Base-by-base conservation (phyloP, 2,113 vertebrate genomes). In the Dipodomys spectabilis region DNA sequence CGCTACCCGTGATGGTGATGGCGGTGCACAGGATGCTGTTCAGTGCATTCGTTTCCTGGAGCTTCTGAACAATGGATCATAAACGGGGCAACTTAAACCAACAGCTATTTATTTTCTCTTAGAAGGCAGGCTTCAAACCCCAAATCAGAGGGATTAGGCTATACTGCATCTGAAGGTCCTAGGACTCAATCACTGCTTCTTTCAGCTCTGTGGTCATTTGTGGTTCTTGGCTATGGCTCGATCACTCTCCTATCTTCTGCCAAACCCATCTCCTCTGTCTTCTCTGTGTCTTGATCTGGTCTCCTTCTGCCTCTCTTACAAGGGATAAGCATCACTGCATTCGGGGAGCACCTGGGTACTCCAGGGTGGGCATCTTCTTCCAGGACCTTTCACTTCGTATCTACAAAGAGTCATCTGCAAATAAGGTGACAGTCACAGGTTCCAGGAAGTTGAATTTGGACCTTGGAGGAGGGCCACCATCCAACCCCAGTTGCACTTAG, bases 1-100 rank as follows among this genome's bases (percentile, higher is more conserved):
- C 1, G 49, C 79, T 15, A 0, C 6, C 44, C 16, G 9, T 11
- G 22, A 1, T 6, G 5, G 3, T 16, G 35, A 28, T 8, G 15
- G 13, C 30, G 30, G 20, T 2, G 15, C 15, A 57, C 19, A 8
- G 15, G 16, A 0, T 11, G 35, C 16, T 7, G 25, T 62, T 28
- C 25, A 3, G 45, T 5, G 0, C 2, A 1, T 35, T 45, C 1
- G 0, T 49, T 53, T 79, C 74, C 69, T 12, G 71, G 74, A 39
- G 15, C 83, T 45, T 32, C 75, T 35, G 0, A 72, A 81, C 75
- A 72, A 25, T 68, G 53, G 11, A 64, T 62, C 35, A 19, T 71
- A 35, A 32, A 19, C 68, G 22, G 65, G 13, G 49, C 0, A 49
- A 16, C 74, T 81, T 32, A 62, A 68, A 83, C 60, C n/a, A 49